These are phyloP conservation scores for Rissa tridactyla DNA, from an alignment of 2,113 vertebrate genomes.

Conservation along the genomic window DNA sequence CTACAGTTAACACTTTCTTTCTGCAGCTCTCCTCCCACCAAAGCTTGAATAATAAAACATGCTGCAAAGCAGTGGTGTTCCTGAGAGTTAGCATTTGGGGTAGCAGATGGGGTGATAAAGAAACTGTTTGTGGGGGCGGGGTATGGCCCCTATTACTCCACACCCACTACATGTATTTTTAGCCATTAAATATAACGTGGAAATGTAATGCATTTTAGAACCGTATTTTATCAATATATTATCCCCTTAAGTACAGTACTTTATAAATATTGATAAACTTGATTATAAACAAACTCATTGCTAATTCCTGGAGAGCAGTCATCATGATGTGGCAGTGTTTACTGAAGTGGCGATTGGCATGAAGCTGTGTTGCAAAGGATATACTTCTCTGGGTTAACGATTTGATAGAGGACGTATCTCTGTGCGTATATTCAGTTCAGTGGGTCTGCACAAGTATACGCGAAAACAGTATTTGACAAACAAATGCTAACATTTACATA, in stretches of 20 bases:
- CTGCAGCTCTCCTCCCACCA: constrained; percentile 76
- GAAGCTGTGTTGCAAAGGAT: constrained; percentile 2
- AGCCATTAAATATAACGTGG: constrained; percentile 75
- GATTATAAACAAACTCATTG: constrained; percentile 66
- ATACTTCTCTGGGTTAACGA: neutral
- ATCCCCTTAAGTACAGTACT: constrained; percentile 62
- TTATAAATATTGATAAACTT: constrained; percentile 72
- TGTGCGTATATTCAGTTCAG: neutral
- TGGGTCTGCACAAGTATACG: neutral
- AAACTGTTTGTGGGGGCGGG: constrained; percentile 78
- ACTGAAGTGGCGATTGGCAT: constrained; percentile 28
- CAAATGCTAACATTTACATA: constrained; percentile 16
- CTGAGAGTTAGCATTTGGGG: constrained; percentile 80
- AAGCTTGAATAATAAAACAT: constrained; percentile 80
- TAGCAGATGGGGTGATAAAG: constrained; percentile 82
- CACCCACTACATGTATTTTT: constrained; percentile 73
- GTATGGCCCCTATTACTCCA: constrained; percentile 71
- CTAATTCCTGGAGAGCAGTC: constrained; percentile 64
- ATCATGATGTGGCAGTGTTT: constrained; percentile 36
- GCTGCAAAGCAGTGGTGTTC: constrained; percentile 80
- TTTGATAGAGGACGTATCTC: neutral
- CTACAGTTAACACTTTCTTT: constrained; percentile 74
- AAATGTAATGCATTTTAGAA: constrained; percentile 66
- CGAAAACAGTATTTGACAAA: constrained; percentile 9
- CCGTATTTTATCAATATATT: constrained; percentile 69